Percentiles rank a stretch among this genome's conserved stretches.
phyloP scores from a whole-genome alignment of 2,113 vertebrate genomes.

The Lamprotornis superbus region DNA sequence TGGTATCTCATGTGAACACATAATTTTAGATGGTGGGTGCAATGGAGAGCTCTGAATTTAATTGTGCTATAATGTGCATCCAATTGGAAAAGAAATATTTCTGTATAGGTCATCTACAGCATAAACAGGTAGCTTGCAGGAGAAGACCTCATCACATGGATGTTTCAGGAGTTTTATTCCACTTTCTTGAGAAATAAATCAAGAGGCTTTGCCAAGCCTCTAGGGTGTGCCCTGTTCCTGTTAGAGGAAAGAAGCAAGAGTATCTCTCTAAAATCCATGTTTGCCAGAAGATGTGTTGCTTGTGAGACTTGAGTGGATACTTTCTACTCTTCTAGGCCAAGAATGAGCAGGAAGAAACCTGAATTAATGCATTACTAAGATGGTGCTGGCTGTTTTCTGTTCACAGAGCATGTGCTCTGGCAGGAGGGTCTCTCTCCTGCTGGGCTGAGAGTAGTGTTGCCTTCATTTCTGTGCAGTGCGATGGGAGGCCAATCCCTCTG shows the following conservation, averaged over 20 bases:
- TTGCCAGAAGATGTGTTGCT: not conserved
- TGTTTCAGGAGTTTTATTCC: not conserved
- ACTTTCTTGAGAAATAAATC: not conserved
- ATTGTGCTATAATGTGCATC: not conserved
- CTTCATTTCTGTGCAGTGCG: constrained; percentile 76
- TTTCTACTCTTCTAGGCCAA: not conserved
- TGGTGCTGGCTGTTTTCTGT: not conserved
- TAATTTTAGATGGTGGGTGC: not conserved
- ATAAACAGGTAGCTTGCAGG: not conserved
- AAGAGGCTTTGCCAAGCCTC: not conserved
- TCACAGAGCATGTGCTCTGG: not conserved
- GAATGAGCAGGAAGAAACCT: not conserved
- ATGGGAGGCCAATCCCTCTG: constrained; percentile 88
- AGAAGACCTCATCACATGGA: not conserved
- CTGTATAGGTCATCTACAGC: not conserved
- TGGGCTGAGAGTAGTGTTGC: not conserved
- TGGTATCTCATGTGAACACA: not conserved
- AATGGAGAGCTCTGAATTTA: not conserved
- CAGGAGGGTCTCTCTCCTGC: not conserved
- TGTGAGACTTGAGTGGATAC: not conserved
- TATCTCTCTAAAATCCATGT: not conserved
- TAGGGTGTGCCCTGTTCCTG: not conserved
- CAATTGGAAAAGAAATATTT: not conserved
- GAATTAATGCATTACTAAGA: not conserved
- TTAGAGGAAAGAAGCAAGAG: not conserved